A percentile compares a stretch with the other conserved stretches of the same genome.
Evolutionary conservation across 2,888 invertebrate species (phyloP).

Genomic region (Eilema sororculum): DNA sequence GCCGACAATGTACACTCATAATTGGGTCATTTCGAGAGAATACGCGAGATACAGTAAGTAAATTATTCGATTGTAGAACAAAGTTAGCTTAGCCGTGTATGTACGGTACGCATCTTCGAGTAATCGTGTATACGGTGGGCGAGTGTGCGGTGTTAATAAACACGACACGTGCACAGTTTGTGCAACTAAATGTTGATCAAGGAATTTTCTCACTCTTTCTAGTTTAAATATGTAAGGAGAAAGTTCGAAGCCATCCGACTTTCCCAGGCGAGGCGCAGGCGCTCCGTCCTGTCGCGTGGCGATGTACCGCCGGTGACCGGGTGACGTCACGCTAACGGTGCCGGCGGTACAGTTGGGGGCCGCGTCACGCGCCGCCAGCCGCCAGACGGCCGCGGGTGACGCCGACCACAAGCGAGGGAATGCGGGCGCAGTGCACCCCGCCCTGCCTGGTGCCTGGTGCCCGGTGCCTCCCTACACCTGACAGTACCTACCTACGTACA

Average conservation of each 20-base stretch:
- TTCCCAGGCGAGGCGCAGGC: neutral
- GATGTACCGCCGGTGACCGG: neutral
- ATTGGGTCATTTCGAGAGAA: neutral
- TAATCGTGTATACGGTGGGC: too few species aligned
- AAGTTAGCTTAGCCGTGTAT: neutral
- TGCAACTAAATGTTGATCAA: neutral
- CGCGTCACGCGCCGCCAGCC: neutral
- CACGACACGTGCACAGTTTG: neutral
- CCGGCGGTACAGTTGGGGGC: neutral
- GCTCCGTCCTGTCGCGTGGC: neutral
- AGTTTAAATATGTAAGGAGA: constrained; percentile 19
- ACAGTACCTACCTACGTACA: too few species aligned
- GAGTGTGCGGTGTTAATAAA: neutral
- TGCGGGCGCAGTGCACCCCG: too few species aligned
- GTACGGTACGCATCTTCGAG: neutral
- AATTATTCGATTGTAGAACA: neutral
- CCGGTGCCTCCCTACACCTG: too few species aligned
- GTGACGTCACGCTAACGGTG: neutral
- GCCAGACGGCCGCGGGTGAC: too few species aligned
- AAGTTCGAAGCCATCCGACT: neutral
- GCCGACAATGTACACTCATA: neutral
- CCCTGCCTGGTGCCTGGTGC: too few species aligned
- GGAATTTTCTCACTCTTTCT: constrained; percentile 6
- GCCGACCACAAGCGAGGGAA: too few species aligned
- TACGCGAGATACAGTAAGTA: neutral